Evolutionary conservation across 2,113 vertebrate genomes (phyloP).

Genomic region (Junco hyemalis): DNA sequence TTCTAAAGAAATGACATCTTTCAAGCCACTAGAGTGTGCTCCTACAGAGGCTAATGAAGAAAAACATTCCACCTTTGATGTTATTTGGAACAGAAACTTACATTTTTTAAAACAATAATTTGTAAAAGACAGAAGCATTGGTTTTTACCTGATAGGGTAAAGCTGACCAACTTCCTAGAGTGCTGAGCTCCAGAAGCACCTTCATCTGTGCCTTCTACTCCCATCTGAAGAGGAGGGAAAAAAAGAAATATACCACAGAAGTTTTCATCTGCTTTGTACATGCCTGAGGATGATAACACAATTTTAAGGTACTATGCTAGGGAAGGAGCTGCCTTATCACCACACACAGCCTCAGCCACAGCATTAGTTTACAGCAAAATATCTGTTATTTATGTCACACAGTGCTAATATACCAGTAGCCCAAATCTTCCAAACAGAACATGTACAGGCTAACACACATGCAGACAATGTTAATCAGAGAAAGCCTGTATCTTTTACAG

Average conservation of each 20-base stretch:
- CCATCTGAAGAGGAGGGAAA: conserved; percentile 74
- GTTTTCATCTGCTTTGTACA: not conserved
- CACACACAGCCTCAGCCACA: not conserved
- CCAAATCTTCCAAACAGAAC: not conserved
- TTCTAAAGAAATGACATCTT: not conserved
- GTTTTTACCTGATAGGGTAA: conserved; percentile 89
- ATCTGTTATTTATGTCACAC: not conserved
- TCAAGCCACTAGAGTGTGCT: conserved; percentile 57
- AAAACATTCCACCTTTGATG: not conserved
- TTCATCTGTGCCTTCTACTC: conserved; percentile 84
- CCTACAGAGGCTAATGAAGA: conserved; percentile 19
- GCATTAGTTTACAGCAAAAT: not conserved
- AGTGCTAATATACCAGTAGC: not conserved
- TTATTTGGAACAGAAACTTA: not conserved
- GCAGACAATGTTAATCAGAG: not conserved
- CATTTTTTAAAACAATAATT: not conserved
- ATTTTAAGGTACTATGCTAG: not conserved
- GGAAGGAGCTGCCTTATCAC: not conserved
- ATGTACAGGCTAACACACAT: not conserved
- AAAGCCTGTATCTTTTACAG: not conserved
- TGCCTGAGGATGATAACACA: not conserved
- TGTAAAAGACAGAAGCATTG: not conserved
- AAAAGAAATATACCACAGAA: not conserved
- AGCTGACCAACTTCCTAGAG: conserved; percentile 91
- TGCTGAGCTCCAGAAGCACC: conserved; percentile 86